Base-by-base conservation (phyloP, 2,888 invertebrate genomes). In the Arge pagana region DNA sequence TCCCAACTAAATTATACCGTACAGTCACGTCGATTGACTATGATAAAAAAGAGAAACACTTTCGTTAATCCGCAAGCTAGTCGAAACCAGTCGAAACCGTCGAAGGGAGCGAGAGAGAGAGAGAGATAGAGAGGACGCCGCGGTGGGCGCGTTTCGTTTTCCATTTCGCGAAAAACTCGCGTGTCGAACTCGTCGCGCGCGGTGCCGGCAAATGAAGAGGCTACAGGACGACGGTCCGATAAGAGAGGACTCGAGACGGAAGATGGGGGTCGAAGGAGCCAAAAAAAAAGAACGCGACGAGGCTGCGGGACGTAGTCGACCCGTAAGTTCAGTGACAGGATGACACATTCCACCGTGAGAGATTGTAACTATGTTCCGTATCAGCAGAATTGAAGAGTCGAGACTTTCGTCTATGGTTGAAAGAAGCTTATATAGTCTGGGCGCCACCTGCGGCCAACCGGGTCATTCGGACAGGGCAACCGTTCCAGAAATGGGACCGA, bases 311-410 rank as follows among this genome's bases (percentile, higher is more conserved):
- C 62, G 62, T 60, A 56, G 52, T 59, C 62, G 58, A 53, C 52
- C 49, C 53, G 41, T 64, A 68, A 67, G 70, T 68, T 66, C 70
- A 74, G 70, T 73, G 72, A 74, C 73, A 72, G 71, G 68, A 74
- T 71, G 72, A 72, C 72, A 71, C 72, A 72, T 74, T 74, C 72
- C 62, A 63, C 66, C 70, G 69, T 72, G 69, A 70, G 71, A 73
- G 67, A 70, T 67, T 68, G 54, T 63, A 60, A 65, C 65, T 65
- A 62, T 60, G 63, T 64, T 59, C 61, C 59, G 64, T 70, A 69
- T 70, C 68, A 60, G 66, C 60, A 60, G 60, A 63, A 63, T 40
- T 40, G 23, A 40, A 40, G 30, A 35, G 31, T 45, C 15, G 36
- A 11, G 19, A 11, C 39, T 23, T 21, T 39, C 23, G 45, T 33